A percentile compares a stretch with the other conserved stretches of the same genome.
These are phyloP conservation scores for Trypoxylus dichotomus DNA, from an alignment of 1,140 invertebrate genomes.

Conservation along the genomic window DNA sequence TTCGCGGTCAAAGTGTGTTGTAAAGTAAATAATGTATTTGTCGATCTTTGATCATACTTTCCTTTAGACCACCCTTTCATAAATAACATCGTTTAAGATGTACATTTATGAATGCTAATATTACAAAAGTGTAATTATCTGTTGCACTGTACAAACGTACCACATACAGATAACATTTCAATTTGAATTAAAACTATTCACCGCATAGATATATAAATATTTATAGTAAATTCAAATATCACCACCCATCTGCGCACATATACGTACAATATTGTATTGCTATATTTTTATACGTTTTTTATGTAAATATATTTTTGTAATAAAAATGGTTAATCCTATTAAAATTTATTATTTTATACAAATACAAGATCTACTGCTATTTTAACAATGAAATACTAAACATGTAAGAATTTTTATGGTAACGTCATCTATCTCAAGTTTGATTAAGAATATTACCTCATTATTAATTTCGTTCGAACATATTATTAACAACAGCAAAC, in stretches of 20 bases:
- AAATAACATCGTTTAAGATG: constrained; percentile 8
- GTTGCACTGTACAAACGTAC: neutral
- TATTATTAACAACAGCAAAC: no score
- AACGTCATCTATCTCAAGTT: no score
- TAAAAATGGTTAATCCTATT: neutral
- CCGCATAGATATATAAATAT: neutral
- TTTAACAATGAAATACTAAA: no score
- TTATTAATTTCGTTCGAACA: no score
- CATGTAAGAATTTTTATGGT: no score
- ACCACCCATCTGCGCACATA: no score
- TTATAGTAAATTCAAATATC: no score
- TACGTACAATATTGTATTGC: neutral
- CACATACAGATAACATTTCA: neutral
- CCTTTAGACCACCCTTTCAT: neutral
- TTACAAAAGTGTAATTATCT: neutral
- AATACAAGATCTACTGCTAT: no score
- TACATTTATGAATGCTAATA: neutral
- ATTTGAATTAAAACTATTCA: neutral
- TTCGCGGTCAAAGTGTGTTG: neutral
- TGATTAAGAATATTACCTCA: no score
- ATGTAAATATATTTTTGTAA: constrained; percentile 12
- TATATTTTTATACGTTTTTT: constrained; percentile 1
- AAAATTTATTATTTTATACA: no score
- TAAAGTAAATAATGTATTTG: neutral
- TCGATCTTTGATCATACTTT: neutral